phyloP scores from a whole-genome alignment of 2,113 vertebrate species.

The Syngnathus floridae region DNA sequence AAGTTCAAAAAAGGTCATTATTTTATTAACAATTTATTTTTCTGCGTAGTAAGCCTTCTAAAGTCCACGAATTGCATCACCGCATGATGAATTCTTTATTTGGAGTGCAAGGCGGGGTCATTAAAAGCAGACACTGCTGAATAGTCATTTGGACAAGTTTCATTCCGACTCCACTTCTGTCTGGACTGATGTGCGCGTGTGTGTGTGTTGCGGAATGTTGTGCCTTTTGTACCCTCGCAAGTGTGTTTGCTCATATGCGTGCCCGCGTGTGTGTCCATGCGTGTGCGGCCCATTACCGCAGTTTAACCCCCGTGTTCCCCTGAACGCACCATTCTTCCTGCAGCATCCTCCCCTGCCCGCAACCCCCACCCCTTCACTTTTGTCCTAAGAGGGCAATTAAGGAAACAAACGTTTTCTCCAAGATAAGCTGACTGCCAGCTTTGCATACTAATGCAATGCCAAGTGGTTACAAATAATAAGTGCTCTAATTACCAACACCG shows the following conservation, averaged over 20 bases:
- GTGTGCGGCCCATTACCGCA: slow-evolving; percentile 65
- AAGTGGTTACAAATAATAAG: slow-evolving; percentile 79
- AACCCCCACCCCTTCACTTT: slow-evolving; percentile 64
- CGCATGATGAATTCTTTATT: slow-evolving; percentile 18
- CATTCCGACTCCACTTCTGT: slow-evolving; percentile 36
- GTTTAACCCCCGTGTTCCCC: slow-evolving; percentile 71
- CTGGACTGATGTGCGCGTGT: slow-evolving; percentile 32
- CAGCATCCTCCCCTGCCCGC: slow-evolving; percentile 62
- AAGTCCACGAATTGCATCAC: not conserved
- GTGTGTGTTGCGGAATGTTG: slow-evolving; percentile 42
- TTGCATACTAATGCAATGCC: slow-evolving; percentile 83
- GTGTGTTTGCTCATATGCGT: slow-evolving; percentile 53
- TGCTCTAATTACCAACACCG: slow-evolving; percentile 80
- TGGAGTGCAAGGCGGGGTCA: slow-evolving; percentile 10
- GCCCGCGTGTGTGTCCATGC: slow-evolving; percentile 36
- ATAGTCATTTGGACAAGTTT: slow-evolving; percentile 25
- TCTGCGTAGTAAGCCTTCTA: not conserved
- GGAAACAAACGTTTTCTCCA: slow-evolving; percentile 83
- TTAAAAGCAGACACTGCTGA: slow-evolving; percentile 27
- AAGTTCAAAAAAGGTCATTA: not conserved
- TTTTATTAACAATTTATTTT: not conserved
- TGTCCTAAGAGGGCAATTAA: slow-evolving; percentile 89
- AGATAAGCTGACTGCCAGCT: slow-evolving; percentile 80
- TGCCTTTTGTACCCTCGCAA: slow-evolving; percentile 41
- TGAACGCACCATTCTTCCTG: slow-evolving; percentile 65